Percentiles rank a stretch among this genome's conserved stretches.
Conservation (phyloP, 2,888 invertebrate species). For the Biston betularia region DNA sequence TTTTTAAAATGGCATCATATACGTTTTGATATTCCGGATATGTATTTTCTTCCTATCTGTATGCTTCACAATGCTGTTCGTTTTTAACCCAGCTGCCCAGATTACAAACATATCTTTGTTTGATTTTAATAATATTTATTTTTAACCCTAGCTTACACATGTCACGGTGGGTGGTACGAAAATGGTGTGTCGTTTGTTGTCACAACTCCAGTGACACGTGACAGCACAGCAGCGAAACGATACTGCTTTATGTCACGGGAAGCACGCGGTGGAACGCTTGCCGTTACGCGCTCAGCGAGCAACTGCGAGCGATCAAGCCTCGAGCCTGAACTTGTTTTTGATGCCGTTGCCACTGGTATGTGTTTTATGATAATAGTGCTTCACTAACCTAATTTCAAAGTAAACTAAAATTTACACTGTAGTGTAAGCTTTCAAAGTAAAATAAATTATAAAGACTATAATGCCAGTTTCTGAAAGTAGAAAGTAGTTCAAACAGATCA, state of each 20-base stretch:
- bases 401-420: too few species aligned
- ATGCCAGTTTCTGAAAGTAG: too few species aligned
- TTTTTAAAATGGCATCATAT: too few species aligned
- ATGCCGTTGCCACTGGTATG: slow-evolving; percentile 89
- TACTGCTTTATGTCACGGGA: slow-evolving; percentile 93
- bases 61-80: too few species aligned
- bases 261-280: slow-evolving; percentile 80
- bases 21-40: too few species aligned
- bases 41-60: too few species aligned
- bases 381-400: too few species aligned
- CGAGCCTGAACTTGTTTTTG: slow-evolving; percentile 87
- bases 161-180: slow-evolving; percentile 96
- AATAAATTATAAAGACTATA: too few species aligned
- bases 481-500: too few species aligned
- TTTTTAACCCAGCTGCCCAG: too few species aligned
- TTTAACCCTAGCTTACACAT: slow-evolving; percentile 90
- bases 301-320: slow-evolving; percentile 86
- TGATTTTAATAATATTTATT: neutral
- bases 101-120: too few species aligned
- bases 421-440: too few species aligned
- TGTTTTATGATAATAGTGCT: slow-evolving; percentile 7
- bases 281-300: slow-evolving; percentile 87
- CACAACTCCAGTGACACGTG: slow-evolving; percentile 90
- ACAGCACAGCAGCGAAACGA: slow-evolving; percentile 89
- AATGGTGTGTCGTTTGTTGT: slow-evolving; percentile 95